These are phyloP conservation scores for Drosophila ananassae DNA, from an alignment of 1,140 invertebrate genomes.

Conservation along the genomic window DNA sequence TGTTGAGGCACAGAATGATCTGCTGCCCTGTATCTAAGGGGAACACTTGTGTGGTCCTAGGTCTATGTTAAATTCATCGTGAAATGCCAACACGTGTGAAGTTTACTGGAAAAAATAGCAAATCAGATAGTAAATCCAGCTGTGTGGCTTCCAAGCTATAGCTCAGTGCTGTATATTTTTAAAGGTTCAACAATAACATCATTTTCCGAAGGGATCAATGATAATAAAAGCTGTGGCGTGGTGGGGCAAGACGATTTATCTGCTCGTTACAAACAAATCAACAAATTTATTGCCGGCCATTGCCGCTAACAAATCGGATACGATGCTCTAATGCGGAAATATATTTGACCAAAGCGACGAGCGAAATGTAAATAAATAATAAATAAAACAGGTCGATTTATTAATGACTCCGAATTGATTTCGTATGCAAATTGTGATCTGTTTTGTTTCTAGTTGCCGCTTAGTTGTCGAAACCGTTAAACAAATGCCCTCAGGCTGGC, in stretches of 20 bases:
- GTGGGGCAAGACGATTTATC: neutral
- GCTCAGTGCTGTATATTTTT: neutral
- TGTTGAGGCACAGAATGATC: too few species aligned
- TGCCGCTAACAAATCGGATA: slow-evolving; percentile 14
- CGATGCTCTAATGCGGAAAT: slow-evolving; percentile 63
- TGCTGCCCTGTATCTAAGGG: neutral
- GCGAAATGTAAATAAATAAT: slow-evolving; percentile 67
- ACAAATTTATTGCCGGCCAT: neutral
- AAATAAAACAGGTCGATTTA: slow-evolving; percentile 79
- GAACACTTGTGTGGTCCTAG: slow-evolving; percentile 31
- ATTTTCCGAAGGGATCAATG: neutral
- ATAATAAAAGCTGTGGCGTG: slow-evolving; percentile 2
- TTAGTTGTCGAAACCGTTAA: slow-evolving; percentile 47
- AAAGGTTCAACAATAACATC: neutral
- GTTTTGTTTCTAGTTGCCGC: slow-evolving; percentile 40
- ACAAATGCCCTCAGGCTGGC: slow-evolving; percentile 41
- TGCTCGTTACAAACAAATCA: slow-evolving; percentile 1
- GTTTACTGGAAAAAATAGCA: neutral
- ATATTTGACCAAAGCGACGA: slow-evolving; percentile 48
- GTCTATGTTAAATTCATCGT: slow-evolving; percentile 6
- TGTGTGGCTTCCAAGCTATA: neutral
- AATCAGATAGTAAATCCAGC: neutral
- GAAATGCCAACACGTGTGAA: neutral
- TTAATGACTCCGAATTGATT: slow-evolving; percentile 74
- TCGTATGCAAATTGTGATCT: slow-evolving; percentile 65